Percentiles rank a stretch among this genome's conserved stretches.
These are phyloP conservation scores for Xerus rutilus DNA, from an alignment of 2,797 vertebrate species.

Conservation along the genomic window DNA sequence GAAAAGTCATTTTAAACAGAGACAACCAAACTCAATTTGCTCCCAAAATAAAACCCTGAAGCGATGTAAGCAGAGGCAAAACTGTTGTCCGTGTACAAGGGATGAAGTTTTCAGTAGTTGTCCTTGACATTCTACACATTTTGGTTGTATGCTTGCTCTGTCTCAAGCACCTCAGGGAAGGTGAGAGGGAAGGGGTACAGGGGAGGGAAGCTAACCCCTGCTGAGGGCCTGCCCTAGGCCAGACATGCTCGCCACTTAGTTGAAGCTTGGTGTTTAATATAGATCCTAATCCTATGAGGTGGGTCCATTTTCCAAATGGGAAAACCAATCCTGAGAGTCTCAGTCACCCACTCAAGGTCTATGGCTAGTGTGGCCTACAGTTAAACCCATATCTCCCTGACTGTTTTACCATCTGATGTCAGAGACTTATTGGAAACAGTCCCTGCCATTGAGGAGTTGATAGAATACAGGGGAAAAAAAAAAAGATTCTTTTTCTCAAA, in stretches of 20 bases:
- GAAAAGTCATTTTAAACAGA: constrained; percentile 29
- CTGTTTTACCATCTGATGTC: neutral
- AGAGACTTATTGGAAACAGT: neutral
- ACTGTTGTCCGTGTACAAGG: neutral
- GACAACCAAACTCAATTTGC: constrained; percentile 1
- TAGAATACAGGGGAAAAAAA: too few species aligned
- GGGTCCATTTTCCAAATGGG: neutral
- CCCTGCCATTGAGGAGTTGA: neutral
- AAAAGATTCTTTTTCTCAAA: neutral
- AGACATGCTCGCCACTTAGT: neutral
- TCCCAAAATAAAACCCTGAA: constrained; percentile 20
- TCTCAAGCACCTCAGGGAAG: neutral
- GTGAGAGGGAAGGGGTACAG: neutral
- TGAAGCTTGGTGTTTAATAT: neutral
- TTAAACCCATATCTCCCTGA: neutral
- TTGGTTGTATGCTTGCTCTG: neutral
- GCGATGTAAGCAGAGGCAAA: neutral
- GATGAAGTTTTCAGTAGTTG: neutral
- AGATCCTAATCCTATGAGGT: neutral
- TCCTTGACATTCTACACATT: neutral
- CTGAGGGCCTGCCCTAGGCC: neutral
- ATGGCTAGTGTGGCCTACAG: neutral
- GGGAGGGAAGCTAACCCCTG: neutral
- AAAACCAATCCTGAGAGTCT: neutral
- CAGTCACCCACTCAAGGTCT: neutral